These are phyloP conservation scores for Eilema depressum DNA, from an alignment of 2,888 invertebrate species.

Conservation along the genomic window DNA sequence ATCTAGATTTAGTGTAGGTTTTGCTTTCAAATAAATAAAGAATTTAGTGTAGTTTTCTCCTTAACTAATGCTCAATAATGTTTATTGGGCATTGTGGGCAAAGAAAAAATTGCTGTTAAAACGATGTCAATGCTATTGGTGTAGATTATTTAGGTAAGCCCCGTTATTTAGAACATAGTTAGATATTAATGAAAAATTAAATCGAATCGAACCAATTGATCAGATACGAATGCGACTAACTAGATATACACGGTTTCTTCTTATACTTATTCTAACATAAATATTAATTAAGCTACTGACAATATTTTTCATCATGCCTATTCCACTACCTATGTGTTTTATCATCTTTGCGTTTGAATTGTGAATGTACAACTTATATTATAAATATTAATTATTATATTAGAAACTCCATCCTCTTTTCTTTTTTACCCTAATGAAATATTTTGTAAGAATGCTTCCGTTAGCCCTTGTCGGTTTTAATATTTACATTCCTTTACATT, in stretches of 20 bases:
- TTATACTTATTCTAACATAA: neutral
- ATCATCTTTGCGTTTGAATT: neutral
- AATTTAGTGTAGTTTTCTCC: neutral
- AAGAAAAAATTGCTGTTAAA: neutral
- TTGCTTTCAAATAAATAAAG: too few species aligned
- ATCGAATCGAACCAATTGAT: neutral
- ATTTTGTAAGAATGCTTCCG: neutral
- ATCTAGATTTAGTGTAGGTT: too few species aligned
- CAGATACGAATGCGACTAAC: neutral
- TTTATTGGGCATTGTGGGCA: neutral
- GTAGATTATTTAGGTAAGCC: too few species aligned
- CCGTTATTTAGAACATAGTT: too few species aligned
- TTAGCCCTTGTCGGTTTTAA: neutral
- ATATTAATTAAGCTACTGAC: neutral
- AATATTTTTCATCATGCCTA: neutral
- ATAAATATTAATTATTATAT: neutral
- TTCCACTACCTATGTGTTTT: neutral
- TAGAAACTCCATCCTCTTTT: neutral
- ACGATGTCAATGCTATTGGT: too few species aligned
- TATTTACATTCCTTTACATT: neutral
- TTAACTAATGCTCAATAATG: neutral
- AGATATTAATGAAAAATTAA: too few species aligned
- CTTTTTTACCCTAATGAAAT: neutral
- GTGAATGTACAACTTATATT: constrained; percentile 7
- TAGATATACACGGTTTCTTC: neutral